phyloP scores from a whole-genome alignment of 2,888 invertebrate genomes.

The Aradus depressus region DNA sequence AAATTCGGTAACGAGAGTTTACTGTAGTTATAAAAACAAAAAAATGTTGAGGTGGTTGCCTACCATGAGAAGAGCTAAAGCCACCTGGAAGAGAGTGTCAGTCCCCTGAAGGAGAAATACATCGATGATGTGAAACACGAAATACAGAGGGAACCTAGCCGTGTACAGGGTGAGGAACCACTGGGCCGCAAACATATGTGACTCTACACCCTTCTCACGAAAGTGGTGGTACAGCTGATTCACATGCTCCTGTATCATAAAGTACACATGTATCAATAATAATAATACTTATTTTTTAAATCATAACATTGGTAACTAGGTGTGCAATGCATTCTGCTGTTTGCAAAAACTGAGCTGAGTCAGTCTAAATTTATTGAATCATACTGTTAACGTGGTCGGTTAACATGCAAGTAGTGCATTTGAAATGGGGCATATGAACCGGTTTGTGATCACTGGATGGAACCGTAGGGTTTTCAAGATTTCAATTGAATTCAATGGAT shows the following conservation, averaged over 20 bases:
- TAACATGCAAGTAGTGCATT: too few species aligned
- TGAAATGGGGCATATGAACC: too few species aligned
- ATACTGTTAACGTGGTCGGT: too few species aligned
- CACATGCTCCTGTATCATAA: constrained; percentile 58
- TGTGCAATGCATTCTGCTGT: too few species aligned
- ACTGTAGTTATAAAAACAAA: neutral
- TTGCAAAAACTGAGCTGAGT: too few species aligned
- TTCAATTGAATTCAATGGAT: too few species aligned
- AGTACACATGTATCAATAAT: constrained; percentile 11
- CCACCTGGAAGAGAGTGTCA: constrained; percentile 92
- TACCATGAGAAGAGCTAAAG: constrained; percentile 81
- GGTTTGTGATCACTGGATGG: too few species aligned
- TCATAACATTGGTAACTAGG: neutral
- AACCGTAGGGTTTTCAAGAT: too few species aligned
- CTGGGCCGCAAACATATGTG: constrained; percentile 98
- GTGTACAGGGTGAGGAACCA: constrained; percentile 99
- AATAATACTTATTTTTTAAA: constrained; percentile 1
- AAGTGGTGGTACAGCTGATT: constrained; percentile 73
- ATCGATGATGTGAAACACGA: constrained; percentile 95
- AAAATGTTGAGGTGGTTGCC: constrained; percentile 31
- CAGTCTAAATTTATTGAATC: too few species aligned
- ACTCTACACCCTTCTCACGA: constrained; percentile 75
- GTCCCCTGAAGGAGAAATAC: constrained; percentile 90
- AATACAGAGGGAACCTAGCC: constrained; percentile 91
- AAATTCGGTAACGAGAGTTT: too few species aligned